Evolutionary conservation across 1,140 invertebrate species (phyloP), one percentile per base, ranked within the genome.

Genomic region (Hyles vespertilio): DNA sequence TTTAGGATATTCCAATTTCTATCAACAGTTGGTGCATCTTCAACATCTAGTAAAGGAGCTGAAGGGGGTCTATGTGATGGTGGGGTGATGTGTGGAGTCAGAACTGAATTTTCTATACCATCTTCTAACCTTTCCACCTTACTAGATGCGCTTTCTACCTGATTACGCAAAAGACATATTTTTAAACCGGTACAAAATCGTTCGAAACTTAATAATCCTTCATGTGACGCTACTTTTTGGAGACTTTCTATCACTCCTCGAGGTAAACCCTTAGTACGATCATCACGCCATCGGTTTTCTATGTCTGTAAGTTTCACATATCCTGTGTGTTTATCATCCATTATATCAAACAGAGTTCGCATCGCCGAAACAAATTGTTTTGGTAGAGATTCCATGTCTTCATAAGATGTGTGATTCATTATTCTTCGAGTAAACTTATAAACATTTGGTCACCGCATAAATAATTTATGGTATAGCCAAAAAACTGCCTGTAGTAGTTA

Each of bases 311-410:
- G 93, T 71, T 94, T 93, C 11, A 98, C 95, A 81, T 93, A 96
- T n/a, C 97, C 97, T 7, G 93, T 95, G 50, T 92, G 92, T 74
- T 96, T 94, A 77, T 98, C 97, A 82, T 98, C 97, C 92, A 98
- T 94, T 69, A 98, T 97, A 74, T 98, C 96, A 89, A 98, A 98
- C 1, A 98, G 88, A 43, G 96, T 97, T 72, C 95, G 91, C 93
- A 98, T 96, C 3, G 97, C 96, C n/a, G 92, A 89, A 8, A 98
- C 94, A 87, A 98, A 98, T 71, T 96, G 94, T 76, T 96, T 96
- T 6, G 97, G 97, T 58, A 98, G 87, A n/a, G 95, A 95, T 73
- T 96, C 96, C 69, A 93, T 80, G 54, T 67, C 72, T 51, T 62
- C 65, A 55, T 57, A 63, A 49, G 51, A 55, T 12, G 40, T 58